Evolutionary conservation across 2,113 vertebrate genomes (phyloP).

Genomic region (Oreotragus oreotragus): DNA sequence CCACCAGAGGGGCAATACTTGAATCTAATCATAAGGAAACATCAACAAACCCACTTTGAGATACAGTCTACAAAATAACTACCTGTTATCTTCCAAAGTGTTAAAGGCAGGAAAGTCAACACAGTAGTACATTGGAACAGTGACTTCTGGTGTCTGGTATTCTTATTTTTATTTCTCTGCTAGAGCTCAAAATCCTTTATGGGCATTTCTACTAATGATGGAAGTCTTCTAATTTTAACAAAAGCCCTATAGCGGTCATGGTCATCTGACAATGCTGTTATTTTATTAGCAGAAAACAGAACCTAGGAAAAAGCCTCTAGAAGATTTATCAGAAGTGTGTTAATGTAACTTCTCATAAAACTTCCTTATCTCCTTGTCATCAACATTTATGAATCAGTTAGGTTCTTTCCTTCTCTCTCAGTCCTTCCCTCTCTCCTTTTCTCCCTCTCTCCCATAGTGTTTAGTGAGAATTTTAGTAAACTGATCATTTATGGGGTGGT

Average conservation of each 20-base stretch:
- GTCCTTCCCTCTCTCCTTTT: not conserved
- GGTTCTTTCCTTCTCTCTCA: not conserved
- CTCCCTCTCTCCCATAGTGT: not conserved
- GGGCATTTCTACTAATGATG: not conserved
- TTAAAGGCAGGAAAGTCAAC: not conserved
- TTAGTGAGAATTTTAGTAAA: not conserved
- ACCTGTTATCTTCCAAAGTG: not conserved
- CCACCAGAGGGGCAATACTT: not conserved
- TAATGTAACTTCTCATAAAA: not conserved
- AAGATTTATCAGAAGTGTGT: not conserved
- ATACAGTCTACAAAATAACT: not conserved
- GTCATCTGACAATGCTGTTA: not conserved
- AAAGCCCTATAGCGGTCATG: not conserved
- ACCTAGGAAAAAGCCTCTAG: not conserved
- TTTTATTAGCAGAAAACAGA: not conserved
- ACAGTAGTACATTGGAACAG: not conserved
- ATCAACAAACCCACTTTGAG: not conserved
- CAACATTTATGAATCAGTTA: not conserved
- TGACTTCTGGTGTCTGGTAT: not conserved
- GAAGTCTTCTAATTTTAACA: not conserved
- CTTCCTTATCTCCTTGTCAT: not conserved
- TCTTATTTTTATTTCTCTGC: not conserved
- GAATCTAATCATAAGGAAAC: not conserved
- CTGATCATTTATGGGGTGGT: not conserved
- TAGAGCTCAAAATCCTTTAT: not conserved